A percentile compares a stretch with the other conserved stretches of the same genome.
phyloP scores from a whole-genome alignment of 2,888 invertebrate genomes.

The Xestia xanthographa region DNA sequence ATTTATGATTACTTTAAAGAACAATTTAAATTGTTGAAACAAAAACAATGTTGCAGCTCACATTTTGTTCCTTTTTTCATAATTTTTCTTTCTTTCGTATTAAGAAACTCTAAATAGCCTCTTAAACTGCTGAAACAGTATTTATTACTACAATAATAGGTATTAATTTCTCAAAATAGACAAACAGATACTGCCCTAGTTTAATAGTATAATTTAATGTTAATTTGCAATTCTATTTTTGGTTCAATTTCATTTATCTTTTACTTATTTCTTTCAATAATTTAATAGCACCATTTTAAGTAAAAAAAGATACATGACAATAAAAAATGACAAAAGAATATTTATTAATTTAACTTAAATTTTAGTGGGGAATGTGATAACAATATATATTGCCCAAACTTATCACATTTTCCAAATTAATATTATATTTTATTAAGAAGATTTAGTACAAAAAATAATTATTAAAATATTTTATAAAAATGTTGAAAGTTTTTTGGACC shows the following conservation, averaged over 20 bases:
- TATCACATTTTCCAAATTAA: constrained; percentile 69
- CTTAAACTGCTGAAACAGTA: constrained; percentile 51
- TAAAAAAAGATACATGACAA: constrained; percentile 55
- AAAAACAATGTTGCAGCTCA: constrained; percentile 49
- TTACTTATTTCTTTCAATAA: constrained; percentile 40
- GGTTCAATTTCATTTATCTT: constrained; percentile 29
- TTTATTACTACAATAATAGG: constrained; percentile 57
- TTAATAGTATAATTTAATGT: constrained; percentile 50
- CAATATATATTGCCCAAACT: constrained; percentile 73
- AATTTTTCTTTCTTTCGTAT: constrained; percentile 32
- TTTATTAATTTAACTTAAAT: constrained; percentile 59
- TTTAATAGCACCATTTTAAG: constrained; percentile 44
- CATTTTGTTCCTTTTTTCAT: constrained; percentile 42
- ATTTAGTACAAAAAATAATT: constrained; percentile 70
- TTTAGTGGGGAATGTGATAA: constrained; percentile 72
- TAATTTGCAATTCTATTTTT: constrained; percentile 57
- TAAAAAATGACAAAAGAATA: constrained; percentile 66
- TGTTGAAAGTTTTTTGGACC: constrained; percentile 70
- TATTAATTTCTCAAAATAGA: constrained; percentile 60
- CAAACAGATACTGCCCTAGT: constrained; percentile 71
- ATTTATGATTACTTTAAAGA: constrained; percentile 46
- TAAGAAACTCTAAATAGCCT: constrained; percentile 20
- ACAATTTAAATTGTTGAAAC: constrained; percentile 35
- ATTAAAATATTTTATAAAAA: constrained; percentile 62
- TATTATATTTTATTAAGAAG: constrained; percentile 62